Evolutionary conservation across 2,888 invertebrate species (phyloP).

Genomic region (Phoenoteleia sp.): DNA sequence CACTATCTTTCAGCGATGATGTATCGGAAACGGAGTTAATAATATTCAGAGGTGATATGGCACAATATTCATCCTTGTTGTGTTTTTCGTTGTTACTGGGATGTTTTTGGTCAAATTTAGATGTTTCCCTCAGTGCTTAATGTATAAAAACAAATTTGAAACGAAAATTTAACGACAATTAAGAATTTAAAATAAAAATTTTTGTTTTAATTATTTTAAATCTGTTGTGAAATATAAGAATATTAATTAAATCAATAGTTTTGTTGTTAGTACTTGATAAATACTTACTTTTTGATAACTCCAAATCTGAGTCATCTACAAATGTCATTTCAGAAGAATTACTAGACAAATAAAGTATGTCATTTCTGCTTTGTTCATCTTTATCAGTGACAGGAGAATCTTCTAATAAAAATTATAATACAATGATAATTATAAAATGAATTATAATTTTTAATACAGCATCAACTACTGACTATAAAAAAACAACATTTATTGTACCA

Average conservation of each 20-base stretch:
- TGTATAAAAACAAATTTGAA: too few species aligned
- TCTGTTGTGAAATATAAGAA: not conserved
- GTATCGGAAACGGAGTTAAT: not conserved
- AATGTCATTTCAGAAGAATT: not conserved
- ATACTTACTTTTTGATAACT: not conserved
- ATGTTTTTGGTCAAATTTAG: not conserved
- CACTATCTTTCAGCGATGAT: not conserved
- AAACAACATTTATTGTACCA: not conserved
- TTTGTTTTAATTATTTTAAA: not conserved
- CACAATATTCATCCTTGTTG: too few species aligned
- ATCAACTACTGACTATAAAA: not conserved
- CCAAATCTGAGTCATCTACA: not conserved
- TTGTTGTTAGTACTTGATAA: not conserved
- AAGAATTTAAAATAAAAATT: not conserved
- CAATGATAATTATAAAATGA: not conserved
- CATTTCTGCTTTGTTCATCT: not conserved
- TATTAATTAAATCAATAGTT: not conserved
- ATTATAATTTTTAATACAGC: not conserved
- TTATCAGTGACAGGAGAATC: not conserved
- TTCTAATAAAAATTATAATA: not conserved
- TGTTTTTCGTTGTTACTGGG: not conserved
- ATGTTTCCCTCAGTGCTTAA: not conserved
- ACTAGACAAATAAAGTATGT: not conserved
- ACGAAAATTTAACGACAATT: too few species aligned
- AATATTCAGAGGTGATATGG: not conserved